A percentile compares a stretch with the other conserved stretches of the same genome.
These are phyloP conservation scores for Lysiphlebus fabarum DNA, from an alignment of 1,140 invertebrate genomes.

Conservation along the genomic window DNA sequence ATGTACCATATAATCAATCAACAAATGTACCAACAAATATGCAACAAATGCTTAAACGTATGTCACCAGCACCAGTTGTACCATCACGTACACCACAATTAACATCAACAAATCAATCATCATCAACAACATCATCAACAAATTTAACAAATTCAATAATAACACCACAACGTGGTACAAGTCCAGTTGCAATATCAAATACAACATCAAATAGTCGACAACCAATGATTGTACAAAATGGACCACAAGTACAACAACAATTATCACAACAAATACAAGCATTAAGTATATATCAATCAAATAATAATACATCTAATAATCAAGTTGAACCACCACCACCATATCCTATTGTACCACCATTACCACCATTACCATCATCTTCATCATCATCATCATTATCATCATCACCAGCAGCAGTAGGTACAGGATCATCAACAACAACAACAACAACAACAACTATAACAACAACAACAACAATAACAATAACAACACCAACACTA, in stretches of 20 bases:
- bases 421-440: slow-evolving; percentile 28
- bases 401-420: slow-evolving; percentile 61
- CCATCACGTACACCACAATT: slow-evolving; percentile 61
- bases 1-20: slow-evolving; percentile 50
- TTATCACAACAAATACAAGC: slow-evolving; percentile 83
- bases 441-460: slow-evolving; percentile 75
- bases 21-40: slow-evolving; percentile 64
- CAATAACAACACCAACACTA: slow-evolving; percentile 68
- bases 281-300: slow-evolving; percentile 72
- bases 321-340: slow-evolving; percentile 73
- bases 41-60: slow-evolving; percentile 80
- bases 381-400: slow-evolving; percentile 24
- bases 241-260: slow-evolving; percentile 79
- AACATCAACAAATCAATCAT: slow-evolving; percentile 44
- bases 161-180: slow-evolving; percentile 66
- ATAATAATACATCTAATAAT: slow-evolving; percentile 41
- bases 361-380: slow-evolving; percentile 60
- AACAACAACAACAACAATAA: slow-evolving; percentile 65
- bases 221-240: slow-evolving; percentile 79
- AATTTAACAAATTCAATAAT: slow-evolving; percentile 35
- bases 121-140: slow-evolving; percentile 33
- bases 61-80: slow-evolving; percentile 73
- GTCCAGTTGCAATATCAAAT: slow-evolving; percentile 65
- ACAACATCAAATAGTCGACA: slow-evolving; percentile 56
- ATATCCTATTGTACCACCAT: slow-evolving; percentile 64